Evolutionary conservation across 2,113 vertebrate species (phyloP).

Genomic region (Upupa epops): DNA sequence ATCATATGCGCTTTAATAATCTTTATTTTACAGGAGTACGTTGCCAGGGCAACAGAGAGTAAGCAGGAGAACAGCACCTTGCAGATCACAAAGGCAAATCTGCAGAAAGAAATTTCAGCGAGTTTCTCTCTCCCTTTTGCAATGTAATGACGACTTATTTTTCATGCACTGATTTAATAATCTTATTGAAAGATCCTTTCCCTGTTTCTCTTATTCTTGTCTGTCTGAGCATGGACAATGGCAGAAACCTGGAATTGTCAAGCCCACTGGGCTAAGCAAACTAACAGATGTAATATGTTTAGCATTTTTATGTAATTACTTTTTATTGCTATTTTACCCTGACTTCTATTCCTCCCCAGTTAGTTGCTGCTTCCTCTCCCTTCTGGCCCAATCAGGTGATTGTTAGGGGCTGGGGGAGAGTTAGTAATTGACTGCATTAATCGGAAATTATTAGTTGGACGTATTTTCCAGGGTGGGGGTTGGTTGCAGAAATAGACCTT

Average conservation of each 20-base stretch:
- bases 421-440: slow-evolving; percentile 73
- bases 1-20: slow-evolving; percentile 87
- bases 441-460: slow-evolving; percentile 75
- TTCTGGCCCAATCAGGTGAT: slow-evolving; percentile 48
- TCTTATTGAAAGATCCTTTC: slow-evolving; percentile 71
- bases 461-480: slow-evolving; percentile 49
- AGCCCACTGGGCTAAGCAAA: slow-evolving; percentile 75
- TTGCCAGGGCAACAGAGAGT: slow-evolving; percentile 82
- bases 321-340: slow-evolving; percentile 77
- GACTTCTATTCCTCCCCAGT: slow-evolving; percentile 49
- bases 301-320: slow-evolving; percentile 86
- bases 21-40: slow-evolving; percentile 85
- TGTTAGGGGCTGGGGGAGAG: slow-evolving; percentile 45
- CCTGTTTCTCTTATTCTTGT: slow-evolving; percentile 65
- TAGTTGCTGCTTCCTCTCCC: slow-evolving; percentile 58
- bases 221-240: slow-evolving; percentile 69
- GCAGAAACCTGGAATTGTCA: slow-evolving; percentile 67
- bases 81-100: slow-evolving; percentile 82
- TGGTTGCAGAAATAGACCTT: slow-evolving; percentile 66
- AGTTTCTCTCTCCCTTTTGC: slow-evolving; percentile 74
- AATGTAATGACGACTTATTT: slow-evolving; percentile 78
- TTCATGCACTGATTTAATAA: slow-evolving; percentile 78
- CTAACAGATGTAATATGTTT: slow-evolving; percentile 80
- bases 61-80: slow-evolving; percentile 81
- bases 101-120: slow-evolving; percentile 78